Evolutionary conservation across 2,888 invertebrate genomes (phyloP), one percentile per base, ranked within the genome.

Genomic region (Drosophila engyochracea): DNA sequence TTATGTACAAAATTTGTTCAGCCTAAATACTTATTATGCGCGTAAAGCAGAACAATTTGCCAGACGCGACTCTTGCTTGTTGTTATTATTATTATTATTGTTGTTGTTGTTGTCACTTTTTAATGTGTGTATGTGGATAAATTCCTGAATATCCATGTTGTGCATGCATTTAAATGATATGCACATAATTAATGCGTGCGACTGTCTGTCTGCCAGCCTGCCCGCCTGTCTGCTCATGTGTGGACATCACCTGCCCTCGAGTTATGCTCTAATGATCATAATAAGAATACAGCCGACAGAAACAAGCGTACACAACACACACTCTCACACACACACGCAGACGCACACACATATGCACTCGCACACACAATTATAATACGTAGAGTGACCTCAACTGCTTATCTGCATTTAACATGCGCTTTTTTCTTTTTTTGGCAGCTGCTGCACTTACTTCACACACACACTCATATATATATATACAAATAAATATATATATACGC

Each of bases 241-340:
- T 76, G 83, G 90, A 89, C 89, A 89, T 85, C 87, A 88, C 90
- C 91, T 90, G 88, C 90, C 88, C 83, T 83, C 77, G 65, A 68
- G 88, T 85, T 90, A 77, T 89, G 89, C 80, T 91, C 88, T 78
- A 83, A 74, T 82, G 89, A 90, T 79, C 90, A 88, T 76, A 81
- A 77, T 73, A 73, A 73, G 77, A 79, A 72, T 80, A 79, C 70
- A 66, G 68, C 68, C 59, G 79, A 65, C 74, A 74, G 74, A 70
- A 74, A 67, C 62, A 76, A 74, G 30, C 55, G 9, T 57, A 54
- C 54, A 55, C 59, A 69, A 65, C 44, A 59, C 55, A 60, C 41
- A 61, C 54, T 67, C 33, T 60, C 44, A 59, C 55, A 60, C 41
- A 61, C 54, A 70, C 31, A 49, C 53, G 58, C 62, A 31, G 31